phyloP scores from a whole-genome alignment of 2,113 vertebrate genomes.

The Pterocles burchelli region DNA sequence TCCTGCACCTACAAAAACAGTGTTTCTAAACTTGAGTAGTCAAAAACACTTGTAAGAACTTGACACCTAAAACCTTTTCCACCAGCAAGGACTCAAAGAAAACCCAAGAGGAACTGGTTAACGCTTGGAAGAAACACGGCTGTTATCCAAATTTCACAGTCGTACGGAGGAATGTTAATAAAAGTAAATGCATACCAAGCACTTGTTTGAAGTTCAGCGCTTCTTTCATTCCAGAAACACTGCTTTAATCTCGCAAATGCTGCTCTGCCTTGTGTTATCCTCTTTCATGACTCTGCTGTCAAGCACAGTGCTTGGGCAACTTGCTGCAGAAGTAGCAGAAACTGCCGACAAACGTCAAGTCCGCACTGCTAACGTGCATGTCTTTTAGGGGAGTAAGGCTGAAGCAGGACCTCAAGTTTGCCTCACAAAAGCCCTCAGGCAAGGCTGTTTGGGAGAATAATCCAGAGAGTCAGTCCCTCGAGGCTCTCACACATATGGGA shows the following conservation, averaged over 20 bases:
- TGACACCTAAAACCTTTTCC: neutral
- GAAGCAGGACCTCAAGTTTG: neutral
- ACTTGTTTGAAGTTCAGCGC: conserved; percentile 50
- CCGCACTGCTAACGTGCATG: accelerated
- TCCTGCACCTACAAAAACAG: neutral
- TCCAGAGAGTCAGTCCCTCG: neutral
- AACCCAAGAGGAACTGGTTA: neutral
- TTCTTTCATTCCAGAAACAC: conserved; percentile 47
- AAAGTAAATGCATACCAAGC: conserved; percentile 60
- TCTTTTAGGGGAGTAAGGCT: neutral
- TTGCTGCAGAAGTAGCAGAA: neutral
- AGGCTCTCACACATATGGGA: neutral
- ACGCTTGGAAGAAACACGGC: conserved; percentile 3
- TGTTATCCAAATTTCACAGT: conserved; percentile 46
- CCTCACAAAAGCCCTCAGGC: neutral
- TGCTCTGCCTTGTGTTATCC: conserved; percentile 62
- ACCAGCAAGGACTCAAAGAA: neutral
- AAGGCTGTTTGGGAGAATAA: neutral
- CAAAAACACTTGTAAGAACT: neutral
- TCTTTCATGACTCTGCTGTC: neutral
- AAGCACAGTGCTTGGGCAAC: accelerated
- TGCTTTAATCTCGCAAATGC: conserved; percentile 50
- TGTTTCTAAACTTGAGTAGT: neutral
- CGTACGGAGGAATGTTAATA: conserved; percentile 45
- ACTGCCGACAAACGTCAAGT: neutral